Evolutionary conservation across 2,888 invertebrate genomes (phyloP).

Genomic region (Melinopterus prodromus): DNA sequence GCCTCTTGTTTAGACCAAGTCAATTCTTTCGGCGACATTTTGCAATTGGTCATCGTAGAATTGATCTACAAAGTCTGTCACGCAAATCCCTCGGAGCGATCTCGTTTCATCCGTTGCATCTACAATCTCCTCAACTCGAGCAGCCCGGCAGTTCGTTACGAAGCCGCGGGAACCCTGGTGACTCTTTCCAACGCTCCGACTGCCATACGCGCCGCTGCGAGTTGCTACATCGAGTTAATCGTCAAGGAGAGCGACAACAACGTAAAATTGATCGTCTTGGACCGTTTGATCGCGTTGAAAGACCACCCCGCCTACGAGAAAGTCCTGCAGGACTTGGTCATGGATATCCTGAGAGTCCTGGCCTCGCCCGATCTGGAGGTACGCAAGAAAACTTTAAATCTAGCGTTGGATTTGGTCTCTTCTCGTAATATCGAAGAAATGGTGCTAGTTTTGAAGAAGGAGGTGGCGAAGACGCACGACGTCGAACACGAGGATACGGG

Average conservation of each 20-base stretch:
- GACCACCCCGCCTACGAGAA: slow-evolving; percentile 85
- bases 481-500: slow-evolving; percentile 94
- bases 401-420: slow-evolving; percentile 89
- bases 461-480: slow-evolving; percentile 88
- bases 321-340: slow-evolving; percentile 88
- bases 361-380: slow-evolving; percentile 95
- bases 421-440: slow-evolving; percentile 95
- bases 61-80: slow-evolving; percentile 99
- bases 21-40: slow-evolving; percentile 93
- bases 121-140: slow-evolving; percentile 96
- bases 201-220: slow-evolving; percentile 87
- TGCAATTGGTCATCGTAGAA: slow-evolving; percentile 98
- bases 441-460: slow-evolving; percentile 91
- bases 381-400: slow-evolving; percentile 56
- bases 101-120: slow-evolving; percentile 97
- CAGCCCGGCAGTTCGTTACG: slow-evolving; percentile 97
- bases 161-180: slow-evolving; percentile 97
- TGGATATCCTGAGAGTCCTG: slow-evolving; percentile 96
- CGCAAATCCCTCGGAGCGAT: slow-evolving; percentile 93
- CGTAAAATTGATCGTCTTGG: slow-evolving; percentile 97
- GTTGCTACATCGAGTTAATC: slow-evolving; percentile 97
- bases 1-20: slow-evolving; percentile 95
- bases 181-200: slow-evolving; percentile 98
- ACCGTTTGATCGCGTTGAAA: slow-evolving; percentile 87
- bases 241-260: slow-evolving; percentile 99